Evolutionary conservation across 2,113 vertebrate species (phyloP), one percentile per base, ranked within the genome.

Genomic region (Micronycteris hirsuta): DNA sequence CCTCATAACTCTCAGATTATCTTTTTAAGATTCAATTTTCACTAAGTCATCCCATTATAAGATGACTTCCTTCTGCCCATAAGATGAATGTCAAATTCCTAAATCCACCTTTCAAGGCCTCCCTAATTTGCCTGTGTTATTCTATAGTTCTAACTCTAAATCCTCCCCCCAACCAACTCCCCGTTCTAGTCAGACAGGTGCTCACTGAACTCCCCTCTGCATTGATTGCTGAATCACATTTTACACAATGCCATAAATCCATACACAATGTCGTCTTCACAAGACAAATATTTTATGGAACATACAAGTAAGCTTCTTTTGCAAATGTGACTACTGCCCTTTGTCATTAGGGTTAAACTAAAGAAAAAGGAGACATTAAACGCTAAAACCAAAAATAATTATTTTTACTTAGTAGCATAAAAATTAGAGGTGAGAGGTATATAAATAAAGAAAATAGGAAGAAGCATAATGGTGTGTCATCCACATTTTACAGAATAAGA

Each of bases 371-470:
- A 45, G n/a, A 71, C 8, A 80, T 82, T 94, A 89, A 95, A 65
- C 52, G 13, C 52, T 86, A 94, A 94, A 93, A 77, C 13, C 14
- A 83, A 90, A 71, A 77, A 65, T 83, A 8, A 8, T 52, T 70
- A 49, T 87, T 93, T 91, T 93, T 58, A 91, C 31, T 56, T 90
- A 52, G 68, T 82, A 81, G 36, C 16, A 17, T 77, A 80, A 56
- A 80, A 80, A 38, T 80, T 43, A 90, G 22, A 67, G 15, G 10
- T 87, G 16, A 93, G 43, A 52, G 2, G 3, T 81, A 77, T 45
- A 86, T 76, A 89, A 58, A 83, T 33, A 83, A 88, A 95, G 28
- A 89, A 93, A 89, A 70, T 41, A 95, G n/a, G 31, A 92, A 19
- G 67, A 67, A 74, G 31, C 5, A 71, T 24, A 77, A 6, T 71